Conservation (phyloP, 2,888 invertebrate species). For the Psococerastis gibbosa region DNA sequence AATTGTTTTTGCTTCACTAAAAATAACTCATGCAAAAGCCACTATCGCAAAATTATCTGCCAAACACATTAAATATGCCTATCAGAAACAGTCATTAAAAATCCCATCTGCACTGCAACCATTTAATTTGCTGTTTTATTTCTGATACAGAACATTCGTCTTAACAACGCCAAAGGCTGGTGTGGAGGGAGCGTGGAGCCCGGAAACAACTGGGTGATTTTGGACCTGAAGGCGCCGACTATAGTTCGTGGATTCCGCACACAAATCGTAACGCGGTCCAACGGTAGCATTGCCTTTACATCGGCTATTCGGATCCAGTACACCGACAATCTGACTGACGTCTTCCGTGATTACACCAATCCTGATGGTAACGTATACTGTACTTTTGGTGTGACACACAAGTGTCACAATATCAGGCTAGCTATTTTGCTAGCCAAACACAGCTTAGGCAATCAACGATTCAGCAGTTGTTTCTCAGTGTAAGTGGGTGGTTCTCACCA, state of each 20-base stretch:
- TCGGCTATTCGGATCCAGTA: slow-evolving; percentile 78
- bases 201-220: slow-evolving; percentile 72
- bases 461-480: too few relatives aligned
- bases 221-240: slow-evolving; percentile 75
- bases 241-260: slow-evolving; percentile 80
- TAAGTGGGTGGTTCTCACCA: too few relatives aligned
- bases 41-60: too few relatives aligned
- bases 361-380: too few relatives aligned
- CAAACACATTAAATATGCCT: neutral
- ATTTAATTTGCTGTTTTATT: slow-evolving; percentile 15
- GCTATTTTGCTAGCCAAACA: too few relatives aligned
- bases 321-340: slow-evolving; percentile 72
- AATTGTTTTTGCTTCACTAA: too few relatives aligned
- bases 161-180: slow-evolving; percentile 74
- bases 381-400: too few relatives aligned
- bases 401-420: too few relatives aligned
- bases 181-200: slow-evolving; percentile 73
- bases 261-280: slow-evolving; percentile 65
- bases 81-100: too few relatives aligned
- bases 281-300: slow-evolving; percentile 72
- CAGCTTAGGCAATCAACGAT: too few relatives aligned
- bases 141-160: slow-evolving; percentile 56
- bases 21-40: too few relatives aligned
- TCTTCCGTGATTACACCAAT: slow-evolving; percentile 79
- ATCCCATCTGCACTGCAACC: too few relatives aligned